Evolutionary conservation across 2,888 invertebrate species (phyloP).

Genomic region (Elmis aenea): DNA sequence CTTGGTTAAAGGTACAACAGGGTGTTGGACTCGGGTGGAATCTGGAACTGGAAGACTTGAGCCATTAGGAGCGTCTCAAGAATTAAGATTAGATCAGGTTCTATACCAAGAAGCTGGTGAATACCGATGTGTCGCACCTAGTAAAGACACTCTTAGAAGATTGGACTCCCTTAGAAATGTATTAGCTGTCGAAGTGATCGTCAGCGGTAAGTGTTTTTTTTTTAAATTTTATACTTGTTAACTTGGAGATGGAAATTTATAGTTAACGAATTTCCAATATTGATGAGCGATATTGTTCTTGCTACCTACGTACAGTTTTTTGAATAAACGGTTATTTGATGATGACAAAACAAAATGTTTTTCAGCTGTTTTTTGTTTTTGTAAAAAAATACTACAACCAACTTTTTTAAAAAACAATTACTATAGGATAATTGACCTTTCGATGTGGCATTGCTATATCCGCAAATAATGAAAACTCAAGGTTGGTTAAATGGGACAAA

Average conservation of each 20-base stretch:
- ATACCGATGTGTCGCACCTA: conserved; percentile 65
- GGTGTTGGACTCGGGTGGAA: conserved; percentile 60
- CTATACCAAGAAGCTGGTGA: conserved; percentile 74
- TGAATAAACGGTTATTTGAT: not conserved
- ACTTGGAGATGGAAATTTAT: not conserved
- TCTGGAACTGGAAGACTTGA: conserved; percentile 52
- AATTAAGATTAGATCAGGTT: conserved; percentile 63
- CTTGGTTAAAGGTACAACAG: conserved; percentile 53
- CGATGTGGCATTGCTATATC: too few species aligned
- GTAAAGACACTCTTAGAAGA: conserved; percentile 51
- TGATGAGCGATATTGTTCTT: not conserved
- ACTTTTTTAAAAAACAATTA: too few species aligned
- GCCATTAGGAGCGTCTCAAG: conserved; percentile 55
- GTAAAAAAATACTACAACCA: too few species aligned
- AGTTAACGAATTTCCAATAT: not conserved
- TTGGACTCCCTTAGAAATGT: conserved; percentile 51
- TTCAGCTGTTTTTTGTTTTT: too few species aligned
- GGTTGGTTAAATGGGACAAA: too few species aligned
- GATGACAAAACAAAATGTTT: not conserved
- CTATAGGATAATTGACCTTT: too few species aligned
- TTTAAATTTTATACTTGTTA: conserved; percentile 2
- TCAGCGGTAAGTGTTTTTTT: conserved; percentile 49
- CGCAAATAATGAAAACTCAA: too few species aligned
- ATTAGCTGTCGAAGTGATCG: conserved; percentile 48
- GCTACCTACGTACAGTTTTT: not conserved